A percentile compares a stretch with the other conserved stretches of the same genome.
Evolutionary conservation across 1,140 invertebrate genomes (phyloP).

Genomic region (Lucilia sericata): DNA sequence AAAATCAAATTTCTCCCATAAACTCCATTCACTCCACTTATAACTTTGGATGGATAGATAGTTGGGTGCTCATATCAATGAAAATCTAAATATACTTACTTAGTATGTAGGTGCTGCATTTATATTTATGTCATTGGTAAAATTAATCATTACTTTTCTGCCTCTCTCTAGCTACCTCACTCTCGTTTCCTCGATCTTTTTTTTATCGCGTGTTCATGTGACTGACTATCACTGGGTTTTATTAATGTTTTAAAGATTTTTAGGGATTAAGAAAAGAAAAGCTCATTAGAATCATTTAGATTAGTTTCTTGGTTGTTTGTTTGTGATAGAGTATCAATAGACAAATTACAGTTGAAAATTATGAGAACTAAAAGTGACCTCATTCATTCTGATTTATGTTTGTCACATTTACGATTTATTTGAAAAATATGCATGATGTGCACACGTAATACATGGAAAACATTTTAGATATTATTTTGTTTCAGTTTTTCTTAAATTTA

Average conservation of each 20-base stretch:
- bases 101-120: neutral
- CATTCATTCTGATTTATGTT: slow-evolving; percentile 37
- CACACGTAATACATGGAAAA: neutral
- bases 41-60: too few species aligned
- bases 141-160: neutral
- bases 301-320: too few species aligned
- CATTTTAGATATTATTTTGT: neutral
- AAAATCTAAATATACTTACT: neutral
- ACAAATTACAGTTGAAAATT: slow-evolving; percentile 25
- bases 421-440: neutral
- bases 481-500: neutral
- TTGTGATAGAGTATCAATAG: neutral
- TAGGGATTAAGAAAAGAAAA: slow-evolving; percentile 9
- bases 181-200: neutral
- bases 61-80: neutral
- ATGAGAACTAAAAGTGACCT: slow-evolving; percentile 9
- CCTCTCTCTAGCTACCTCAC: neutral
- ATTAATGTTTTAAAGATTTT: slow-evolving; percentile 11
- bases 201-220: neutral
- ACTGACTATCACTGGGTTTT: neutral
- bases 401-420: slow-evolving; percentile 19
- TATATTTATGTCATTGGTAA: neutral
- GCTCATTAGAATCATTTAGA: slow-evolving; percentile 37
- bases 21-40: neutral
- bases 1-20: slow-evolving; percentile 3